Percentiles rank a stretch among this genome's conserved stretches.
phyloP scores from a whole-genome alignment of 2,888 invertebrate genomes.

The Megaustenia siamemsis region DNA sequence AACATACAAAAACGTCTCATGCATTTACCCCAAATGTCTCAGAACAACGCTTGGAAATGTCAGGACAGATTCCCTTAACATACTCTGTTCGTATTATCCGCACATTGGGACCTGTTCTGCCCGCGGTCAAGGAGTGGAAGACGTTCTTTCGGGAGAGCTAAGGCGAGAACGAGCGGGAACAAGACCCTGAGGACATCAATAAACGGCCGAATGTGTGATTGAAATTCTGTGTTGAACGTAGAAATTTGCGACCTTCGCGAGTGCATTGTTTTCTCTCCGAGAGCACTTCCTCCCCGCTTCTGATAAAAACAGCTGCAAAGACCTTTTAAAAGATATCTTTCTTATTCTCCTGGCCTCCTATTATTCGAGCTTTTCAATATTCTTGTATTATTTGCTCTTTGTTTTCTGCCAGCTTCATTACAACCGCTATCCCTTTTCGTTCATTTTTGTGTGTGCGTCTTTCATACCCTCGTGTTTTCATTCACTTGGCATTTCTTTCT shows the following conservation, averaged over 20 bases:
- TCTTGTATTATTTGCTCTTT: not conserved
- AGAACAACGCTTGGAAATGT: too few relatives aligned
- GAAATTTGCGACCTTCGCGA: slow-evolving; percentile 13
- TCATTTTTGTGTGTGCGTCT: not conserved
- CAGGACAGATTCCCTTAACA: not conserved
- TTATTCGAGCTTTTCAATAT: not conserved
- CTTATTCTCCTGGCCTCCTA: not conserved
- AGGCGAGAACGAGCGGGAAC: not conserved
- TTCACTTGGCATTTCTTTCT: not conserved
- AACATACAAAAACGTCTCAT: too few relatives aligned
- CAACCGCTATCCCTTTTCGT: not conserved
- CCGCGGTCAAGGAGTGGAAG: not conserved
- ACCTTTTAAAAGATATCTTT: not conserved
- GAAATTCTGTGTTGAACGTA: not conserved
- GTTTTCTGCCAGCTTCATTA: not conserved
- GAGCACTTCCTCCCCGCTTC: not conserved
- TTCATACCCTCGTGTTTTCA: not conserved
- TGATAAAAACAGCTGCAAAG: too few relatives aligned
- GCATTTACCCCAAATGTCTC: too few relatives aligned
- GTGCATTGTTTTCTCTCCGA: not conserved
- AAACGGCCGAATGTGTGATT: slow-evolving; percentile 3
- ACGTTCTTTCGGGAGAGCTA: not conserved
- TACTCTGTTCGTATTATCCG: not conserved
- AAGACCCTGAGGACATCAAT: slow-evolving; percentile 11
- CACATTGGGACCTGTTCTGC: not conserved